phyloP scores from a whole-genome alignment of 2,797 vertebrate species.

The Choloepus didactylus region DNA sequence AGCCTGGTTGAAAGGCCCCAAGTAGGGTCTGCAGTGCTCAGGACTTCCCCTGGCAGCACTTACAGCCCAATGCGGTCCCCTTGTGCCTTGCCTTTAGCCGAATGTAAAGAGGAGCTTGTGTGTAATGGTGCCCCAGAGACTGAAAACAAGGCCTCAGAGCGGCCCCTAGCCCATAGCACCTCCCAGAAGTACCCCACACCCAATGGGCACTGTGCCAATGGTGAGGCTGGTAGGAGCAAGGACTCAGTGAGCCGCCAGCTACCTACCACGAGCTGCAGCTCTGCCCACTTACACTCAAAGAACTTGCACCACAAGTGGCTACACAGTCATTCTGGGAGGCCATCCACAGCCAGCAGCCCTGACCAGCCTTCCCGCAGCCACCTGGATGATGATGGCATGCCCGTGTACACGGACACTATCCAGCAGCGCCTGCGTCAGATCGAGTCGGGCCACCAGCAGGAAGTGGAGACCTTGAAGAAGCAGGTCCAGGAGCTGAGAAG shows the following conservation, averaged over 20 bases:
- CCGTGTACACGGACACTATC: conserved; percentile 94
- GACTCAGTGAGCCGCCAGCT: conserved; percentile 92
- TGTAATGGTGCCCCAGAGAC: conserved; percentile 91
- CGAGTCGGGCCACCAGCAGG: conserved; percentile 96
- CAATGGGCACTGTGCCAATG: conserved; percentile 89
- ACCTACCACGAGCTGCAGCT: conserved; percentile 92
- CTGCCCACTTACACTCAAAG: conserved; percentile 90
- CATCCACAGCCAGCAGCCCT: conserved; percentile 89
- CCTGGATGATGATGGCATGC: conserved; percentile 96
- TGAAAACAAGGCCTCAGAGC: conserved; percentile 87
- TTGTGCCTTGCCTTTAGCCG: conserved; percentile 93
- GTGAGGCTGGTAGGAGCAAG: conserved; percentile 87
- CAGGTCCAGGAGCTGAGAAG: conserved; percentile 97
- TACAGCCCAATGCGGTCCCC: conserved; percentile 88
- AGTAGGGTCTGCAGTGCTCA: conserved; percentile 80
- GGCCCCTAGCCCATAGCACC: conserved; percentile 32
- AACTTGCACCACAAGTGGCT: conserved; percentile 90
- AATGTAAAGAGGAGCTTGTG: conserved; percentile 88
- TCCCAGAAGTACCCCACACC: conserved; percentile 77
- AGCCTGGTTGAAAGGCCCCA: conserved; percentile 84
- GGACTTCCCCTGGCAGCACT: conserved; percentile 91
- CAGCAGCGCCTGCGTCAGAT: conserved; percentile 98
- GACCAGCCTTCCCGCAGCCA: conserved; percentile 95
- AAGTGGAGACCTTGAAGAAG: conserved; percentile 97
- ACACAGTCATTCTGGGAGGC: conserved; percentile 85